Evolutionary conservation across 2,797 vertebrate species (phyloP).

Genomic region (Onychomys leucogaster): DNA sequence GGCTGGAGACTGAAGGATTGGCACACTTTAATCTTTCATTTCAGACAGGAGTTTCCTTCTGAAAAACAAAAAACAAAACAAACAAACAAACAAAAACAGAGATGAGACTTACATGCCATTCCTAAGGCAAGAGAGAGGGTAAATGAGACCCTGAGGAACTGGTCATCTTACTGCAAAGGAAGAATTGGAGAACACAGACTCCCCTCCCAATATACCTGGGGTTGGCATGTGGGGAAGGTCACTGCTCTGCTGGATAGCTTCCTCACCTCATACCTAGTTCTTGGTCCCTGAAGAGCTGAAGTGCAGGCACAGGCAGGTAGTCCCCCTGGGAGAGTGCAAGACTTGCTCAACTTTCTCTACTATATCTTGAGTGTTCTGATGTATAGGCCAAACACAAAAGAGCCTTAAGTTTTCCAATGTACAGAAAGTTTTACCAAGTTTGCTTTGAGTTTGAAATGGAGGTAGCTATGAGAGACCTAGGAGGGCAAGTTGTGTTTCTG

Average conservation of each 20-base stretch:
- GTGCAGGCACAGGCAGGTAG: accelerated
- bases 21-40: neutral
- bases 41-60: neutral
- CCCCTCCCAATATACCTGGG: too few species aligned
- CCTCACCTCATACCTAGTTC: neutral
- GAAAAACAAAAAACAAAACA: neutral
- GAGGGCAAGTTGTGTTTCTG: neutral
- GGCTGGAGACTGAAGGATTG: neutral
- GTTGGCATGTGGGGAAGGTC: neutral
- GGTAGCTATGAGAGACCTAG: neutral
- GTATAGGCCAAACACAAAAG: neutral
- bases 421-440: neutral
- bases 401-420: neutral
- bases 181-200: neutral
- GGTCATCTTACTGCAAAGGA: neutral
- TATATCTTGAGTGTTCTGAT: neutral
- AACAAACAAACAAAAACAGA: too few species aligned
- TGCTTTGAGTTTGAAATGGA: neutral
- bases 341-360: neutral
- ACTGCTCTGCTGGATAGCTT: neutral
- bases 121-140: neutral
- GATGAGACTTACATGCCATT: too few species aligned
- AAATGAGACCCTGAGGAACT: neutral
- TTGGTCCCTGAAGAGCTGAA: neutral
- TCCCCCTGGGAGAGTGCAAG: neutral